Evolutionary conservation across 2,888 invertebrate species (phyloP).

Genomic region (Arenicola marina): DNA sequence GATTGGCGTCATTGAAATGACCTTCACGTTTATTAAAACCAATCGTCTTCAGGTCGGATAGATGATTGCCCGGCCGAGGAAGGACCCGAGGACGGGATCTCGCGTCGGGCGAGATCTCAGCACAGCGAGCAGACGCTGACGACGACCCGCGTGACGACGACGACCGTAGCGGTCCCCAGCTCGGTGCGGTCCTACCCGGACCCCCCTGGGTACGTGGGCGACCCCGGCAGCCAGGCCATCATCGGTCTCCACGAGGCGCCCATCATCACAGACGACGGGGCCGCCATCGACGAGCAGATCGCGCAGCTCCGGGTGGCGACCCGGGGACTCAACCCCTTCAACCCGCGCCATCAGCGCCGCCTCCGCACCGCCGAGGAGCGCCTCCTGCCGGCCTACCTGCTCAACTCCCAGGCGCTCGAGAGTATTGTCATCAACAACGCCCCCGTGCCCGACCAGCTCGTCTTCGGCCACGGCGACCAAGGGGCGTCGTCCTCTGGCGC

Average conservation of each 20-base stretch:
- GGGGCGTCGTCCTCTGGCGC: too few species aligned
- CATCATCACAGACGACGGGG: too few species aligned
- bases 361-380: constrained; percentile 7
- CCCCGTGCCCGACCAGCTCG: constrained; percentile 3
- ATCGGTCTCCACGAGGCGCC: constrained; percentile 34
- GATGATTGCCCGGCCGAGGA: too few species aligned
- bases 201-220: not conserved
- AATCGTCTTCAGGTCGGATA: too few species aligned
- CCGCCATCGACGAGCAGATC: too few species aligned
- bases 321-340: constrained; percentile 18
- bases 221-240: constrained; percentile 10
- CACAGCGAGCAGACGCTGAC: too few species aligned
- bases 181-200: not conserved
- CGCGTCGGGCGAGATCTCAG: too few species aligned
- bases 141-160: too few species aligned
- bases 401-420: constrained; percentile 7
- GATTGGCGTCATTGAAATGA: too few species aligned
- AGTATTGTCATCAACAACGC: constrained; percentile 12
- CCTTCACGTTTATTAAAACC: too few species aligned
- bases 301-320: too few species aligned
- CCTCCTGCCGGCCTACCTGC: constrained; percentile 6
- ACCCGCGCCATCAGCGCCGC: constrained; percentile 22
- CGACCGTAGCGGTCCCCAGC: not conserved
- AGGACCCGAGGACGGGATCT: too few species aligned
- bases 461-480: constrained; percentile 6